These are phyloP conservation scores for Drosophila sordidapex DNA, from an alignment of 2,888 invertebrate genomes.

Conservation along the genomic window DNA sequence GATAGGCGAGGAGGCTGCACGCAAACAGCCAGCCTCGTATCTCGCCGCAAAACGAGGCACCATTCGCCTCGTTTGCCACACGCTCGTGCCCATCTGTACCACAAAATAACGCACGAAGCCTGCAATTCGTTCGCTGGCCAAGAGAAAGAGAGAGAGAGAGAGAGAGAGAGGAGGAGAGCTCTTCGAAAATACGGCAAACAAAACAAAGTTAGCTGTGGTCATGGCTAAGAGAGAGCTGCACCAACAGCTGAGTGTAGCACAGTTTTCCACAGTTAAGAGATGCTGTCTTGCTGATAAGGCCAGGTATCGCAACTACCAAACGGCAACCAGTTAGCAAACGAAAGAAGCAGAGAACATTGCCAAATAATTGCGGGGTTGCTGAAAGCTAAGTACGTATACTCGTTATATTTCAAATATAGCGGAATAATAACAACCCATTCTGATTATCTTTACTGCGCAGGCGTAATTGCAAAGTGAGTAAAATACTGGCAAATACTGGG, in stretches of 20 bases:
- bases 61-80: slow-evolving; percentile 30
- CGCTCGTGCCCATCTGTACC: slow-evolving; percentile 32
- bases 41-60: slow-evolving; percentile 50
- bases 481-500: slow-evolving; percentile 49
- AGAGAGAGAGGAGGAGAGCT: not conserved
- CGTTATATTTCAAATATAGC: not conserved
- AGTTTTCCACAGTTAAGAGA: slow-evolving; percentile 23
- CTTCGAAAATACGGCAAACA: slow-evolving; percentile 16
- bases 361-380: not conserved
- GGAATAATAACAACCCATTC: not conserved
- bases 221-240: slow-evolving; percentile 38
- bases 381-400: not conserved
- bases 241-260: slow-evolving; percentile 56
- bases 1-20: slow-evolving; percentile 74
- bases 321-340: not conserved
- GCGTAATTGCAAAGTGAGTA: slow-evolving; percentile 32
- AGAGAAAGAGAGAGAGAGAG: slow-evolving; percentile 8
- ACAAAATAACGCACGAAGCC: slow-evolving; percentile 33
- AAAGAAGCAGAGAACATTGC: not conserved
- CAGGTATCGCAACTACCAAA: slow-evolving; percentile 4
- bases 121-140: slow-evolving; percentile 15
- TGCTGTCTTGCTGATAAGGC: slow-evolving; percentile 24
- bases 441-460: slow-evolving; percentile 50
- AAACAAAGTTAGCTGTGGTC: slow-evolving; percentile 52
- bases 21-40: slow-evolving; percentile 42